Base-by-base conservation (phyloP, 2,888 invertebrate genomes). In the Anoplius nigerrimus region DNA sequence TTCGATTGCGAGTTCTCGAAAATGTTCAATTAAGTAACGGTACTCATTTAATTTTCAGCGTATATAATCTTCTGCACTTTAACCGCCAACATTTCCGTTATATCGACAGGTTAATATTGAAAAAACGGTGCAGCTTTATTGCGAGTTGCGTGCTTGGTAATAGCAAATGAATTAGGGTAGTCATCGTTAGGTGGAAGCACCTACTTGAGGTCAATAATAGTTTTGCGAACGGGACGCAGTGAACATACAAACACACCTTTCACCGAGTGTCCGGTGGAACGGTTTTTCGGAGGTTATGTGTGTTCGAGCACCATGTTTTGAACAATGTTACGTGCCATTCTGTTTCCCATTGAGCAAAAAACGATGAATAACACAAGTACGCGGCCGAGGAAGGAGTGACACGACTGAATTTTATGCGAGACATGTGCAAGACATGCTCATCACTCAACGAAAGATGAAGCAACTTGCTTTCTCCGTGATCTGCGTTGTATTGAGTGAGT, bases 401-500 rank as follows among this genome's bases (percentile, higher is more conserved):
- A 34, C 34, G 34, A 6, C 34, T 34, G 27, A 52, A 48, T 62
- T 48, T 24, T 65, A 43, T 48, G 48, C 21, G 62, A 72, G 76
- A 71, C 65, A 79, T 69, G 79, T 71, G 56, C 64, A 75, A 74
- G 84, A 71, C 58, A 87, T 87, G 86, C 72, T 85, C 66, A 45
- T 88, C 51, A 84, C 84, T 66, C 86, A 85, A 64, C 83, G 86
- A 67, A 88, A 85, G 80, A 86, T 89, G 84, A 89, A 87, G 79
- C 87, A 86, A 72, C 78, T 88, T 71, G 83, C 83, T 60, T 76
- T 89, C 66, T 74, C 84, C 60, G 68, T 85, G 18, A 69, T 88
- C 70, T 87, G 85, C 70, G 60, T 87, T 52, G 71, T 88, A 71
- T 71, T 88, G 66, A 82, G 89, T 89, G 76, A 84, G 83, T 81